Percentiles rank a stretch among this genome's conserved stretches.
Evolutionary conservation across 2,888 invertebrate genomes (phyloP).

Genomic region (Agapostemon virescens): DNA sequence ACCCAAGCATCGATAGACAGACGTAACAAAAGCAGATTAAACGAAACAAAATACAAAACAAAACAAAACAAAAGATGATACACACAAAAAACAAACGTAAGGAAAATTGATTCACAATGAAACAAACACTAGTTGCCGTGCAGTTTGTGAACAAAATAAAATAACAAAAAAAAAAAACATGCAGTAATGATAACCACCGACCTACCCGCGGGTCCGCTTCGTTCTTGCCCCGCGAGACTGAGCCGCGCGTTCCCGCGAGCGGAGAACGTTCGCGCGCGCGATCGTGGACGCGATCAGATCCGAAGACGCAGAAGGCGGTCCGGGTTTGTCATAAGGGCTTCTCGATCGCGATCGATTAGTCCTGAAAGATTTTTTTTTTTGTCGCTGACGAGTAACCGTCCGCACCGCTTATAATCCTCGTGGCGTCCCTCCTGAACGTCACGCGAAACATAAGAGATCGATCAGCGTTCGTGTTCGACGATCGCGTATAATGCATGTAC

Average conservation of each 20-base stretch:
- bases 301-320: background rate
- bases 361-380: too few species aligned
- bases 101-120: slow-evolving; percentile 69
- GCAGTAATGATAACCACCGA: slow-evolving; percentile 76
- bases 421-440: slow-evolving; percentile 22
- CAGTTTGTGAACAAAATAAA: slow-evolving; percentile 73
- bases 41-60: background rate
- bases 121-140: slow-evolving; percentile 77
- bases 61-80: slow-evolving; percentile 2
- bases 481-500: background rate
- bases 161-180: slow-evolving; percentile 64
- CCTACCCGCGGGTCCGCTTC: slow-evolving; percentile 81
- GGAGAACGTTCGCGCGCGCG: slow-evolving; percentile 20
- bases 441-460: background rate
- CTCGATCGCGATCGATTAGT: background rate
- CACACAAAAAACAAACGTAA: too few species aligned
- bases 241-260: slow-evolving; percentile 56
- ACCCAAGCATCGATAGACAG: slow-evolving; percentile 72
- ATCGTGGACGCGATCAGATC: slow-evolving; percentile 16
- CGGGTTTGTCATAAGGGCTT: slow-evolving; percentile 12
- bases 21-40: slow-evolving; percentile 58
- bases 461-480: background rate
- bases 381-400: slow-evolving; percentile 16
- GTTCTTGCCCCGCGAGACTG: slow-evolving; percentile 75
- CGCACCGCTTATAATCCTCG: slow-evolving; percentile 10